A percentile compares a stretch with the other conserved stretches of the same genome.
phyloP scores from a whole-genome alignment of 1,140 invertebrate species.

The Schmidtea mediterranea region DNA sequence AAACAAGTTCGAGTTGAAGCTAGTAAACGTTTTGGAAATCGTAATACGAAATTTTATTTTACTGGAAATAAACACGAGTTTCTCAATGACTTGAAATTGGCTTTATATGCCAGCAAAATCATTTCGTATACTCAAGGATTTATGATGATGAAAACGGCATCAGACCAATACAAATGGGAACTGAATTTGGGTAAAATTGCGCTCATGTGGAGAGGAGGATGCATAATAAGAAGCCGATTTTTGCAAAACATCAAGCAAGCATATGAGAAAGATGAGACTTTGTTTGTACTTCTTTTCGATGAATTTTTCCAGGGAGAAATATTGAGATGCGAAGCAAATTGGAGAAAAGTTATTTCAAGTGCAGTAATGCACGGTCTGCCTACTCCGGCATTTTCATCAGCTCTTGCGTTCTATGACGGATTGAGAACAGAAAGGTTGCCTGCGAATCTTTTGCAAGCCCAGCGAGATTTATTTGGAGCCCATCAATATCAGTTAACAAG shows the following conservation, averaged over 20 bases:
- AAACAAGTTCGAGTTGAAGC: neutral
- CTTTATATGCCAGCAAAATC: conserved; percentile 86
- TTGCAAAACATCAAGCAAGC: conserved; percentile 84
- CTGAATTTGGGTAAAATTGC: conserved; percentile 92
- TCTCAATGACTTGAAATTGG: conserved; percentile 29
- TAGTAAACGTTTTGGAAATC: conserved; percentile 3
- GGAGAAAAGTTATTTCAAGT: conserved; percentile 31
- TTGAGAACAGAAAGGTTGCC: conserved; percentile 52
- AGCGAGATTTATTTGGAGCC: conserved; percentile 91
- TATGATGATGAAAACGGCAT: conserved; percentile 81
- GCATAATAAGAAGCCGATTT: conserved; percentile 83
- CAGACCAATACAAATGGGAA: conserved; percentile 63
- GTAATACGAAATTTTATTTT: neutral
- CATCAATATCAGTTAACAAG: conserved; percentile 77
- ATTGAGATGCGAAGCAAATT: conserved; percentile 38
- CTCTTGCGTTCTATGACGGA: conserved; percentile 85
- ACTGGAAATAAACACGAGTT: no score
- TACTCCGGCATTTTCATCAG: conserved; percentile 65
- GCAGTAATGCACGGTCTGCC: conserved; percentile 51
- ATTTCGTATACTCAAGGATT: conserved; percentile 97
- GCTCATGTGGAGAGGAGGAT: conserved; percentile 96
- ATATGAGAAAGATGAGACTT: conserved; percentile 62
- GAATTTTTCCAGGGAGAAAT: conserved; percentile 72
- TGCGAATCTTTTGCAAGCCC: conserved; percentile 56
- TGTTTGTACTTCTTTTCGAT: conserved; percentile 69